Percentiles rank a stretch among this genome's conserved stretches.
Conservation (phyloP, 2,113 vertebrate genomes). For the Potamarius usumacintae region DNA sequence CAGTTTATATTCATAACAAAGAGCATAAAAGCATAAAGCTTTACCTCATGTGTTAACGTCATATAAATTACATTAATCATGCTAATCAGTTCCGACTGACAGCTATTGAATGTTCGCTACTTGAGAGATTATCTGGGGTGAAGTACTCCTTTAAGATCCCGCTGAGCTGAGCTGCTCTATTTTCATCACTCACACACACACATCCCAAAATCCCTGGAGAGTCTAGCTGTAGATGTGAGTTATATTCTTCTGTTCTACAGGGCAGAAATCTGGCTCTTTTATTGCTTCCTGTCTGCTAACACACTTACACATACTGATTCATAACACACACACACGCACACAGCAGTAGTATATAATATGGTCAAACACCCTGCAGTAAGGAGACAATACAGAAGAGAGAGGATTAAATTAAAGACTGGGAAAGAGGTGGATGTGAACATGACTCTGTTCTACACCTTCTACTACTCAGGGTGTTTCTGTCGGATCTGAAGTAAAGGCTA, state of each 20-base stretch:
- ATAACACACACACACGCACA: slow-evolving; percentile 28
- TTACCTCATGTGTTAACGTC: not conserved
- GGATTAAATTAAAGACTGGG: not conserved
- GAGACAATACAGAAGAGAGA: not conserved
- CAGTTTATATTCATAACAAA: not conserved
- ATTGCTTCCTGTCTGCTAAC: slow-evolving; percentile 21
- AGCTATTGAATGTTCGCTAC: not conserved
- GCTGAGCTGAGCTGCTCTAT: slow-evolving; percentile 1
- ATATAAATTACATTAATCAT: not conserved
- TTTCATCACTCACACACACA: slow-evolving; percentile 1
- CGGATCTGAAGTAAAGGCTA: not conserved
- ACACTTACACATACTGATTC: slow-evolving; percentile 37
- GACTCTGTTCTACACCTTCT: not conserved
- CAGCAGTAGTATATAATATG: not conserved
- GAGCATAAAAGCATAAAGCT: not conserved
- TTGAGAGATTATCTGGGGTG: not conserved
- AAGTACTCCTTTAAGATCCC: not conserved
- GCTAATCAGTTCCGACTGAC: not conserved
- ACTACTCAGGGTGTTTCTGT: not conserved
- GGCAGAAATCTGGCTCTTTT: not conserved
- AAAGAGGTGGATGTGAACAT: not conserved
- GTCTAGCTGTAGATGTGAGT: slow-evolving; percentile 41
- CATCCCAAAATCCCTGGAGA: not conserved
- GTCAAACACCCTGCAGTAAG: not conserved
- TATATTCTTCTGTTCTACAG: slow-evolving; percentile 28